A percentile compares a stretch with the other conserved stretches of the same genome.
Conservation (phyloP, 1,140 invertebrate species). For the Agraylea sexmaculata region DNA sequence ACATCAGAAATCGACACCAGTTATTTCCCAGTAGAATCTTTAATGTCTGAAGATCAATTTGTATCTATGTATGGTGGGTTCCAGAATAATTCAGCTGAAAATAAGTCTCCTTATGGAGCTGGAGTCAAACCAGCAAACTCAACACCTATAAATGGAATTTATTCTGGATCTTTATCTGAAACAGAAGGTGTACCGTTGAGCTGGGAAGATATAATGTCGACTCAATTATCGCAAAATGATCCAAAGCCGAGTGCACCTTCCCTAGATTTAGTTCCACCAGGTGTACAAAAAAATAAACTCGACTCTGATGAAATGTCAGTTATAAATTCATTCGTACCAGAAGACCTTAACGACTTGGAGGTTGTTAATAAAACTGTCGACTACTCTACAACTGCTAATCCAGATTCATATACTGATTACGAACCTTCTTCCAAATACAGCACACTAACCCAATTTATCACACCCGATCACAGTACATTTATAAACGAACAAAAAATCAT, state of each 20-base stretch:
- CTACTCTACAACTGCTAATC: conserved; percentile 21
- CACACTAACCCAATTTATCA: conserved; percentile 9
- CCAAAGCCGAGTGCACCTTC: conserved; percentile 14
- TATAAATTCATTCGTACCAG: conserved; percentile 19
- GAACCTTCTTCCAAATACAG: conserved; percentile 14
- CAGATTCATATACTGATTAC: conserved; percentile 28
- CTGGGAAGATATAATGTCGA: conserved; percentile 20
- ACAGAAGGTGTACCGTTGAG: conserved; percentile 18
- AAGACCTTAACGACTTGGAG: conserved; percentile 21
- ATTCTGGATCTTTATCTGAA: conserved; percentile 12
- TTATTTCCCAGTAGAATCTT: conserved; percentile 31
- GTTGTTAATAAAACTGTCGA: conserved; percentile 26
- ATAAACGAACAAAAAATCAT: conserved; percentile 13
- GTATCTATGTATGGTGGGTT: conserved; percentile 37
- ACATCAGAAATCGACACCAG: conserved; percentile 24
- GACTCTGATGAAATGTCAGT: conserved; percentile 19
- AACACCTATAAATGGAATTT: conserved; percentile 25
- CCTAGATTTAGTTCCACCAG: conserved; percentile 15
- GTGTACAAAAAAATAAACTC: conserved; percentile 10
- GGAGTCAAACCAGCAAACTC: conserved; percentile 24
- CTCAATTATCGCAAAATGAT: conserved; percentile 11
- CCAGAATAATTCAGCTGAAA: conserved; percentile 38
- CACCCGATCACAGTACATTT: conserved; percentile 22
- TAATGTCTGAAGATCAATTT: conserved; percentile 23
- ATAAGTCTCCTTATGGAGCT: conserved; percentile 27